Base-by-base conservation (phyloP, 2,113 vertebrate genomes). In the Alaudala cheleensis region DNA sequence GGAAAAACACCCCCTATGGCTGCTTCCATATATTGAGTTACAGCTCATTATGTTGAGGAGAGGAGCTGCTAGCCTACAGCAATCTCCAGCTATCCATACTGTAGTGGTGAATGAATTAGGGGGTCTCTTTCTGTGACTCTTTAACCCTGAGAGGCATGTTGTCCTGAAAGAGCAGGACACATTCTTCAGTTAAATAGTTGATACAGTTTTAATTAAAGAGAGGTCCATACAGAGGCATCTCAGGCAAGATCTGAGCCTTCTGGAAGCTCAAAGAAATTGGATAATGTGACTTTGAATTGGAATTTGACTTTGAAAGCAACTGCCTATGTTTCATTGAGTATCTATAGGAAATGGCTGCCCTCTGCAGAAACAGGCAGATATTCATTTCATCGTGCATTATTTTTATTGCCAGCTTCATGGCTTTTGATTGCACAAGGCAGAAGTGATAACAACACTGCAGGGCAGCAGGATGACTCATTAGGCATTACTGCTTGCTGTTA, bases 381-480 rank as follows among this genome's bases (percentile, higher is more conserved):
- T 60, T 74, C 31, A 74, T 92, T 91, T 93, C 65, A 64, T 77
- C 0, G 1, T 40, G 86, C 76, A 33, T 93, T 96, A 81, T 70
- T 95, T 95, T 92, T 90, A 97, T 88, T 94, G 92, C 76, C 82
- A 37, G 28, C 57, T 88, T 95, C 93, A 83, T 84, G 80, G 90
- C 51, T 93, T 96, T 84, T 81, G 82, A 93, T 86, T 94, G 82
- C 81, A 88, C 90, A 86, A 94, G 2, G 11, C 58, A 71, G 42
- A 86, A 88, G 82, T 22, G 94, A 92, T 97, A 96, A 86, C 90
- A 86, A 17, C 85, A 37, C 95, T 88, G 90, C 88, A 78, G 93
- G 85, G 92, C 90, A 95, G 82, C 79, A 83, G 93, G 58, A 78
- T 96, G 96, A 96, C 92, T 97, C 93, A 96, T 44, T 74, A 78